Conservation (phyloP, 2,888 invertebrate genomes). For the Drosophila meridionalis region DNA sequence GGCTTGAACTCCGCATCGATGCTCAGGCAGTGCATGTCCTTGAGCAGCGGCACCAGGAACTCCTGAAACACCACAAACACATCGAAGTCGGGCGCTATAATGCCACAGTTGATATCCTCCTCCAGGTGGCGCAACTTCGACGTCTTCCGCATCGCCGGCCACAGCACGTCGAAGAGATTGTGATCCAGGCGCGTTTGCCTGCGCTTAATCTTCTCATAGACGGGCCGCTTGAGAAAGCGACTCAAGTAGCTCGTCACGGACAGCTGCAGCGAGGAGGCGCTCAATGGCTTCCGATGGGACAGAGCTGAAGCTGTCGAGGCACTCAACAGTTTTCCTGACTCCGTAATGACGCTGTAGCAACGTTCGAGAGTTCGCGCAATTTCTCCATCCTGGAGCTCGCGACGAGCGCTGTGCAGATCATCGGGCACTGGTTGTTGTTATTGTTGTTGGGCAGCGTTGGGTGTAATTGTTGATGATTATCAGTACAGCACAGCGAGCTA, state of each 20-base stretch:
- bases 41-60: conserved; percentile 92
- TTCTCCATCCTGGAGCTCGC: conserved; percentile 89
- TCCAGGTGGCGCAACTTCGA: conserved; percentile 87
- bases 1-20: conserved; percentile 88
- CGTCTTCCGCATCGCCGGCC: conserved; percentile 94
- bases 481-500: conserved; percentile 58
- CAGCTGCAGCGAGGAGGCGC: conserved; percentile 87
- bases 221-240: conserved; percentile 90
- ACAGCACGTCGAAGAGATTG: conserved; percentile 94
- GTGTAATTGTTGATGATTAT: conserved; percentile 66
- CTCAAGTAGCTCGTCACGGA: conserved; percentile 88
- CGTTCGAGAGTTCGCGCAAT: conserved; percentile 90
- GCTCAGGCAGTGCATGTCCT: conserved; percentile 91
- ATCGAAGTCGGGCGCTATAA: conserved; percentile 94
- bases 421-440: conserved; percentile 88
- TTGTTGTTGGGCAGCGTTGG: conserved; percentile 54
- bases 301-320: conserved; percentile 80
- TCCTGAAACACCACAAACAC: conserved; percentile 93
- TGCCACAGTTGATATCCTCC: conserved; percentile 90
- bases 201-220: conserved; percentile 91
- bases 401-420: conserved; percentile 90
- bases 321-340: conserved; percentile 85
- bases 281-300: conserved; percentile 85
- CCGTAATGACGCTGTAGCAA: conserved; percentile 90
- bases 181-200: conserved; percentile 93